Conservation (phyloP, 2,797 vertebrate genomes). For the Typhlichthys subterraneus region DNA sequence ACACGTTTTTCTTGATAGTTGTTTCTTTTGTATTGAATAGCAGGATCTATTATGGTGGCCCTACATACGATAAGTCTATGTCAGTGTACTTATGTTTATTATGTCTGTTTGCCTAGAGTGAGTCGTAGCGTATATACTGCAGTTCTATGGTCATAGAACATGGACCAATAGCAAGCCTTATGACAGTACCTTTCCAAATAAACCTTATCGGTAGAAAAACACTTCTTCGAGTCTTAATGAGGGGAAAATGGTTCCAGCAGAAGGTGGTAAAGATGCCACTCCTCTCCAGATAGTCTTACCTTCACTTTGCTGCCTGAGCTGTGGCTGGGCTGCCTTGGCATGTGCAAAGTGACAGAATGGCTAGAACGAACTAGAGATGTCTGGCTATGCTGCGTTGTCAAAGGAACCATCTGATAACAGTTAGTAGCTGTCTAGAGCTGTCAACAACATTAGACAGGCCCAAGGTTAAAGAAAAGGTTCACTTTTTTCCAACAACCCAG, state of each 20-base stretch:
- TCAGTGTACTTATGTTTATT: slow-evolving; percentile 33
- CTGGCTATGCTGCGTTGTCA: slow-evolving; percentile 34
- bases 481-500: no score
- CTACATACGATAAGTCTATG: slow-evolving; percentile 30
- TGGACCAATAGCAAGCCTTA: slow-evolving; percentile 24
- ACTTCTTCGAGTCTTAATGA: slow-evolving; percentile 42
- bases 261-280: slow-evolving; percentile 65
- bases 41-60: slow-evolving; percentile 90
- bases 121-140: slow-evolving; percentile 3
- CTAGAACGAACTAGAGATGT: slow-evolving; percentile 56
- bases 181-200: slow-evolving; percentile 23
- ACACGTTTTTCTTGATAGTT: slow-evolving; percentile 61
- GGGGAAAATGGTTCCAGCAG: slow-evolving; percentile 61
- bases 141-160: not conserved
- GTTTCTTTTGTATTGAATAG: slow-evolving; percentile 85
- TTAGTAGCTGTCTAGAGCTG: slow-evolving; percentile 34
- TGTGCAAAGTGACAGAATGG: slow-evolving; percentile 68
- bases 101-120: slow-evolving; percentile 20
- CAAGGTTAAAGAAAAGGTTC: slow-evolving; percentile 10
- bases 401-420: slow-evolving; percentile 39
- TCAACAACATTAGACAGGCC: slow-evolving; percentile 31
- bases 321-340: slow-evolving; percentile 36
- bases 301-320: slow-evolving; percentile 77
- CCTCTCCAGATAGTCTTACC: slow-evolving; percentile 74
- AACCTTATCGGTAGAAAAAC: slow-evolving; percentile 21